Percentiles rank a stretch among this genome's conserved stretches.
Conservation (phyloP, 2,888 invertebrate species). For the Pilophorus perplexus region DNA sequence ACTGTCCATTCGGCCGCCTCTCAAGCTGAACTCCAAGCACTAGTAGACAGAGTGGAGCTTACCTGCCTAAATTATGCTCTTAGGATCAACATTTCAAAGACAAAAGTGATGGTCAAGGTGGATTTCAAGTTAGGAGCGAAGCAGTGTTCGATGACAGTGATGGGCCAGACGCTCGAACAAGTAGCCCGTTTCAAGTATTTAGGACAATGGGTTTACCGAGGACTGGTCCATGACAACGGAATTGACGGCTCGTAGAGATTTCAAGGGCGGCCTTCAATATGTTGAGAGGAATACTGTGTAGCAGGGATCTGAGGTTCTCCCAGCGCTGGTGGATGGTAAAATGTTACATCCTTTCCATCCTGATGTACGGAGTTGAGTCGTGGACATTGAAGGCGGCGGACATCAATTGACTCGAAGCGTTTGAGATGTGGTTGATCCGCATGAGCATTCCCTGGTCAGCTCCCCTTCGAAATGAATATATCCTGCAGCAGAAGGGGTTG, state of each 20-base stretch:
- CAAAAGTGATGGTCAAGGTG: neutral
- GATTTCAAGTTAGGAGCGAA: neutral
- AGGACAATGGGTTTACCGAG: neutral
- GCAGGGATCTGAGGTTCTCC: neutral
- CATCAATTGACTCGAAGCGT: neutral
- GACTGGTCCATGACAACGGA: neutral
- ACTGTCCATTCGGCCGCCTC: too few relatives aligned
- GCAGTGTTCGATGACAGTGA: neutral
- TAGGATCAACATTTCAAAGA: too few relatives aligned
- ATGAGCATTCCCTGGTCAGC: neutral
- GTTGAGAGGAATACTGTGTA: neutral
- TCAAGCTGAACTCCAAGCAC: too few relatives aligned
- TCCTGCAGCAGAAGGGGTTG: neutral
- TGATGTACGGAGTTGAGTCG: neutral
- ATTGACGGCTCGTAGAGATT: neutral
- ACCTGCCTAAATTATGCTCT: too few relatives aligned
- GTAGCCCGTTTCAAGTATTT: neutral
- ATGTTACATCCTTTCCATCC: conserved; percentile 10
- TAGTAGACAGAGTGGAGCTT: too few relatives aligned
- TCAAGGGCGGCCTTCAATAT: neutral
- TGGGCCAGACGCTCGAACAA: neutral
- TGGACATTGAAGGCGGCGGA: neutral
- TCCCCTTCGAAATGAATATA: neutral
- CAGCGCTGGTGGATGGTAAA: conserved; percentile 4
- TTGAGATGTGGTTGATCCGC: conserved; percentile 14